These are phyloP conservation scores for Bacillus rossius DNA, from an alignment of 1,140 invertebrate species.

Conservation along the genomic window DNA sequence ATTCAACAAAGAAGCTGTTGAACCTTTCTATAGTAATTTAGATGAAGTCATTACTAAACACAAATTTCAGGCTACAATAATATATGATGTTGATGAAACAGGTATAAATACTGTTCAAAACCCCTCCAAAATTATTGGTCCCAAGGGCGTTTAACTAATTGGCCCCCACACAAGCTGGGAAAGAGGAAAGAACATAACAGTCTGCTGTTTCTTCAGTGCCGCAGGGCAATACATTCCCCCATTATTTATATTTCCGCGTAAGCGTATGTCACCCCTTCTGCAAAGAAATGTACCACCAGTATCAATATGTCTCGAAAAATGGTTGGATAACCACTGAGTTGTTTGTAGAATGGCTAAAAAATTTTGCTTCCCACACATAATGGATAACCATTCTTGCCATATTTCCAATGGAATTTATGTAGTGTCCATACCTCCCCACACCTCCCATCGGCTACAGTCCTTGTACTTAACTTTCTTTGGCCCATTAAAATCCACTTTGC, in stretches of 20 bases:
- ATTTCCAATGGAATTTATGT: no score
- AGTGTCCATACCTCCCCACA: no score
- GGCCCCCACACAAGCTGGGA: conserved; percentile 32
- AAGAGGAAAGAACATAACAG: conserved; percentile 30
- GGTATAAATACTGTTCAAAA: neutral
- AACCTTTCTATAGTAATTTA: conserved; percentile 1
- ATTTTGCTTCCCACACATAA: no score
- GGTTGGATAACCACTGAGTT: no score
- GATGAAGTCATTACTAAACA: conserved; percentile 2
- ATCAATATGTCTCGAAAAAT: no score
- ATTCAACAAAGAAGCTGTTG: neutral
- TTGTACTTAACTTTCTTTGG: no score
- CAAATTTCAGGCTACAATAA: neutral
- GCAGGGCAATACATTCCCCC: conserved; percentile 35
- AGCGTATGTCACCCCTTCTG: no score
- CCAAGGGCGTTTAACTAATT: conserved; percentile 33
- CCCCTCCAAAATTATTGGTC: neutral
- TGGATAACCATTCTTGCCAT: no score
- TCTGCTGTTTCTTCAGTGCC: conserved; percentile 32
- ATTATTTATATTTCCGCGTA: conserved; percentile 10
- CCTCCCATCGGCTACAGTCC: no score
- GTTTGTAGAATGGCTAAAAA: no score
- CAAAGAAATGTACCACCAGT: no score
- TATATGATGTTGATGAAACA: conserved; percentile 4
- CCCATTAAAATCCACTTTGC: no score